Evolutionary conservation across 2,888 invertebrate genomes (phyloP).

Genomic region (Hirtodrosophila duncani): DNA sequence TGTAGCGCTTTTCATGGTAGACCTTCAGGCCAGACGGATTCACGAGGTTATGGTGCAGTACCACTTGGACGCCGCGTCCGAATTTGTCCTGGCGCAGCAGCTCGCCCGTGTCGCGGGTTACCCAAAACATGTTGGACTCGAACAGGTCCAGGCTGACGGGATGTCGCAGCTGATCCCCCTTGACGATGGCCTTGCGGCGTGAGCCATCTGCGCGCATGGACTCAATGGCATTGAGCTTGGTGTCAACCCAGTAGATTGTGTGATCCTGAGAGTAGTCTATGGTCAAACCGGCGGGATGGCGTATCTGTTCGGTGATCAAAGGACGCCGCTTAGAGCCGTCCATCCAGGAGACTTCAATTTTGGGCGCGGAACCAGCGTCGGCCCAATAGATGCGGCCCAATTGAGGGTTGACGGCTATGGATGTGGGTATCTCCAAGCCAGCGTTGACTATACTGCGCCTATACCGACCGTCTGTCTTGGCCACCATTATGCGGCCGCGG

Average conservation of each 20-base stretch:
- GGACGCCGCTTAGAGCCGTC: slow-evolving; percentile 93
- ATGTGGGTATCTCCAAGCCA: slow-evolving; percentile 91
- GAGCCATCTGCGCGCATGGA: slow-evolving; percentile 90
- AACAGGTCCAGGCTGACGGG: slow-evolving; percentile 95
- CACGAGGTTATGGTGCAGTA: slow-evolving; percentile 89
- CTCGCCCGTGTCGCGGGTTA: slow-evolving; percentile 92
- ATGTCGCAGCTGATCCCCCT: slow-evolving; percentile 86
- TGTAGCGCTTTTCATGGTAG: slow-evolving; percentile 90
- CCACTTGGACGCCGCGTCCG: slow-evolving; percentile 93
- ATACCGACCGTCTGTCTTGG: slow-evolving; percentile 93
- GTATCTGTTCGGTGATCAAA: slow-evolving; percentile 88
- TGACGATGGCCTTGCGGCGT: slow-evolving; percentile 84
- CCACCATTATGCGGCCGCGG: slow-evolving; percentile 90
- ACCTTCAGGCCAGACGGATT: slow-evolving; percentile 93
- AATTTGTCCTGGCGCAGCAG: slow-evolving; percentile 96
- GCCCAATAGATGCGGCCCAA: slow-evolving; percentile 95
- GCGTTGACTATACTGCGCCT: slow-evolving; percentile 87
- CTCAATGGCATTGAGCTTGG: slow-evolving; percentile 93
- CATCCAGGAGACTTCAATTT: slow-evolving; percentile 98
- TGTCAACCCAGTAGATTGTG: slow-evolving; percentile 96
- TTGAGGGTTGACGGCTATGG: slow-evolving; percentile 92
- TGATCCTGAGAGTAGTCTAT: slow-evolving; percentile 95
- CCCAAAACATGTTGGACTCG: slow-evolving; percentile 95
- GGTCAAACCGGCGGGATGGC: slow-evolving; percentile 92
- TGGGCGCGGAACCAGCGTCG: slow-evolving; percentile 92